These are phyloP conservation scores for Distichodus sexfasciatus DNA, from an alignment of 2,797 vertebrate species.

Conservation along the genomic window DNA sequence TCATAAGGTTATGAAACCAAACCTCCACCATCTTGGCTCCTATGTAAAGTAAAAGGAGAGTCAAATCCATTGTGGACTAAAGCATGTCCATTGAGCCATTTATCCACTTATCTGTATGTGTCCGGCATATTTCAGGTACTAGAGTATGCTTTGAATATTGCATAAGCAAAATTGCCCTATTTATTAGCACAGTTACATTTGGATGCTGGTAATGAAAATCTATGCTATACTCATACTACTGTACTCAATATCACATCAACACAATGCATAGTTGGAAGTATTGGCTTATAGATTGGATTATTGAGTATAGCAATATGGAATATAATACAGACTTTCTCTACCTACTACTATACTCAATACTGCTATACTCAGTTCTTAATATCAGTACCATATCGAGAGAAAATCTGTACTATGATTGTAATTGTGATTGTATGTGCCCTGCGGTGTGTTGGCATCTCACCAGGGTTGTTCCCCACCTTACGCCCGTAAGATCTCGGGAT, in stretches of 20 bases:
- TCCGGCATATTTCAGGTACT: not conserved
- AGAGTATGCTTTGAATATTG: not conserved
- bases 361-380: too few relatives aligned
- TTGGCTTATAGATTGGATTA: too few relatives aligned
- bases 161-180: not conserved
- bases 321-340: too few relatives aligned
- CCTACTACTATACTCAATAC: too few relatives aligned
- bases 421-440: too few relatives aligned
- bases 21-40: not conserved
- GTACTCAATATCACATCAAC: not conserved
- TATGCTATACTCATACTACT: not conserved
- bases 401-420: too few relatives aligned
- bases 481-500: too few relatives aligned
- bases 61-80: not conserved
- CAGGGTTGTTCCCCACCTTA: too few relatives aligned
- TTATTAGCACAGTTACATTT: not conserved
- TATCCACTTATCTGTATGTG: not conserved
- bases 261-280: too few relatives aligned
- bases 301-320: too few relatives aligned
- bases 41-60: slow-evolving; percentile 16
- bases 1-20: not conserved
- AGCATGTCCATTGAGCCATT: not conserved
- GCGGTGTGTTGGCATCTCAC: too few relatives aligned
- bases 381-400: too few relatives aligned
- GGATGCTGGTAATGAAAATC: not conserved